Evolutionary conservation across 2,888 invertebrate species (phyloP).

Genomic region (Tethea ocularis): DNA sequence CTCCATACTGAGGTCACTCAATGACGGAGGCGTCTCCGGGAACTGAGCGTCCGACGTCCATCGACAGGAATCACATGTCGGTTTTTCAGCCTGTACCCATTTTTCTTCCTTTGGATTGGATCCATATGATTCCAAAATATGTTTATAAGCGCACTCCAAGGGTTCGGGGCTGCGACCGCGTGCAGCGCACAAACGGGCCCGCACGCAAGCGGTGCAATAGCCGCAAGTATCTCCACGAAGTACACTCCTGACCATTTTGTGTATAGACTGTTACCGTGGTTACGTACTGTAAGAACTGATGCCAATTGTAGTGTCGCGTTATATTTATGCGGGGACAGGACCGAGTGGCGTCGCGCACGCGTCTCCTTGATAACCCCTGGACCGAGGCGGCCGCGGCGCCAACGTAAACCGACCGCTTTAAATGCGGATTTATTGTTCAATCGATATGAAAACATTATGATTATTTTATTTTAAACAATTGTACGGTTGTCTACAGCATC

Average conservation of each 20-base stretch:
- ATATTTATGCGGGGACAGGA: slow-evolving; percentile 66
- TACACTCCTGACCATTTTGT: slow-evolving; percentile 67
- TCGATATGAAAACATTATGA: slow-evolving; percentile 12
- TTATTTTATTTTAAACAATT: slow-evolving; percentile 16
- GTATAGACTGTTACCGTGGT: slow-evolving; percentile 35
- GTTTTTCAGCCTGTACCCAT: slow-evolving; percentile 57
- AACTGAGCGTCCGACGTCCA: slow-evolving; percentile 81
- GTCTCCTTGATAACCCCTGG: slow-evolving; percentile 71
- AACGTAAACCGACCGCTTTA: slow-evolving; percentile 34
- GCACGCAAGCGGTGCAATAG: slow-evolving; percentile 77
- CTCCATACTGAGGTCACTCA: slow-evolving; percentile 73
- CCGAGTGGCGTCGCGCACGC: slow-evolving; percentile 73
- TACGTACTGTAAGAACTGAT: slow-evolving; percentile 60
- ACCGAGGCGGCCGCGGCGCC: slow-evolving; percentile 61
- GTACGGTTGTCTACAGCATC: slow-evolving; percentile 10
- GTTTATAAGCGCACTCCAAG: slow-evolving; percentile 78
- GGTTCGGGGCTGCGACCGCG: slow-evolving; percentile 73
- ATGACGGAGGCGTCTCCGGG: slow-evolving; percentile 73
- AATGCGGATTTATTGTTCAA: slow-evolving; percentile 21
- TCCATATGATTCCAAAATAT: slow-evolving; percentile 75
- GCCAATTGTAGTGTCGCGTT: slow-evolving; percentile 41
- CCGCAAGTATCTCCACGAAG: slow-evolving; percentile 72
- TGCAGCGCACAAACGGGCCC: slow-evolving; percentile 66
- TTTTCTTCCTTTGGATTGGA: slow-evolving; percentile 50
- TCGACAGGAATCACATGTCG: slow-evolving; percentile 70